phyloP scores from a whole-genome alignment of 2,888 invertebrate genomes.

The Bruchidius siliquastri region DNA sequence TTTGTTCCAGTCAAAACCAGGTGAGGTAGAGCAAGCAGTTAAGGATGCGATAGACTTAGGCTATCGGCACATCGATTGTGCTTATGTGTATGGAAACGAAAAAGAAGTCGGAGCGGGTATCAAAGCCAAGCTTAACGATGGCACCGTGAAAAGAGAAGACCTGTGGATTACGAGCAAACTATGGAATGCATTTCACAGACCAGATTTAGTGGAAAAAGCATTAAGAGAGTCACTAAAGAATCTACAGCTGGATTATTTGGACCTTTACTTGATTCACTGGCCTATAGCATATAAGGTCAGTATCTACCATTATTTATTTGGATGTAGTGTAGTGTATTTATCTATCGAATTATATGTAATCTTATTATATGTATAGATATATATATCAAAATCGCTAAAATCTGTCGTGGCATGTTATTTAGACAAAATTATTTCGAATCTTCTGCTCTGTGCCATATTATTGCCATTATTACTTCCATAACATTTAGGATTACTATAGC shows the following conservation, averaged over 20 bases:
- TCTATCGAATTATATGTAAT: too few species aligned
- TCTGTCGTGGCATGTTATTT: too few species aligned
- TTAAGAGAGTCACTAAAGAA: slow-evolving; percentile 65
- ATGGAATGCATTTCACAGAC: slow-evolving; percentile 78
- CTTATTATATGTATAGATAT: too few species aligned
- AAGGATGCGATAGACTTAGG: slow-evolving; percentile 71
- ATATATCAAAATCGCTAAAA: too few species aligned
- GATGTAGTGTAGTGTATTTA: too few species aligned
- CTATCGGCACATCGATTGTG: slow-evolving; percentile 74
- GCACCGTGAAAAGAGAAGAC: slow-evolving; percentile 64
- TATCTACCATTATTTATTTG: background rate
- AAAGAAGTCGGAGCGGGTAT: slow-evolving; percentile 65
- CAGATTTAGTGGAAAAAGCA: slow-evolving; percentile 69
- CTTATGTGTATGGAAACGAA: slow-evolving; percentile 65
- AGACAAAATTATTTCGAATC: too few species aligned
- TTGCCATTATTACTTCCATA: too few species aligned
- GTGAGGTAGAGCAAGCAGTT: slow-evolving; percentile 61
- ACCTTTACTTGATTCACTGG: slow-evolving; percentile 90
- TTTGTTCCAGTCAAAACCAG: slow-evolving; percentile 57
- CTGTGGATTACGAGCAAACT: slow-evolving; percentile 67
- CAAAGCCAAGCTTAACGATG: slow-evolving; percentile 58
- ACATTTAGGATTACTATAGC: too few species aligned
- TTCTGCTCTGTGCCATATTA: too few species aligned
- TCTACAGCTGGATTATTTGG: slow-evolving; percentile 72
- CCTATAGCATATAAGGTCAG: slow-evolving; percentile 75